These are phyloP conservation scores for Pristionchus arcanus DNA, from an alignment of 2,888 invertebrate genomes.

Conservation along the genomic window DNA sequence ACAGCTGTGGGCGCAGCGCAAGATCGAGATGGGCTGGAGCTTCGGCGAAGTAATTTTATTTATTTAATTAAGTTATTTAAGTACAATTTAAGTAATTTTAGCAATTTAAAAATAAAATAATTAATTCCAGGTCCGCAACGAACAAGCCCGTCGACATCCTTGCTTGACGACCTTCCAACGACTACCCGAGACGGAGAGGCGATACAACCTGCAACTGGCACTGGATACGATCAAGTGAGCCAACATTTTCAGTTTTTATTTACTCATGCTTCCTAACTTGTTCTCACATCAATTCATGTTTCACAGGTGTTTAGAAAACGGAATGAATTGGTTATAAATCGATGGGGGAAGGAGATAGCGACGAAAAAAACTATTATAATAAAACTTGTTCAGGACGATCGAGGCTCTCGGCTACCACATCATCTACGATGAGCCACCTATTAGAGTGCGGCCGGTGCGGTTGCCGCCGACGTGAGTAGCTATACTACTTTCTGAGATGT, in stretches of 20 bases:
- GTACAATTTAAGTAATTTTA: too few species aligned
- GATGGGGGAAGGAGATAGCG: too few species aligned
- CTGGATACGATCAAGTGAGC: slow-evolving; percentile 95
- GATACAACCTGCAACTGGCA: slow-evolving; percentile 96
- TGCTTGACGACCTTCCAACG: slow-evolving; percentile 96
- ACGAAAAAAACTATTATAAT: too few species aligned
- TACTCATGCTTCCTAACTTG: slow-evolving; percentile 22
- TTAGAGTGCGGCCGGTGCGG: slow-evolving; percentile 79
- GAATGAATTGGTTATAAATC: too few species aligned
- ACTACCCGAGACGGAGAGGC: slow-evolving; percentile 93
- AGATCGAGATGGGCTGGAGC: slow-evolving; percentile 98
- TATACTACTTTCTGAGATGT: too few species aligned
- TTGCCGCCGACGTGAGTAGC: slow-evolving; percentile 69
- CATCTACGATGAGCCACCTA: slow-evolving; percentile 84
- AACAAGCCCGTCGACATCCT: slow-evolving; percentile 92
- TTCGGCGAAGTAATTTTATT: slow-evolving; percentile 88
- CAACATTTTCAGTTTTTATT: too few species aligned
- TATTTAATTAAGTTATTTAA: slow-evolving; percentile 6
- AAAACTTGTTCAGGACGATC: slow-evolving; percentile 90
- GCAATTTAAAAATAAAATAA: background rate
- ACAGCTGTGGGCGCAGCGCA: slow-evolving; percentile 97
- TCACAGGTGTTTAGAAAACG: too few species aligned
- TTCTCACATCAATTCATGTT: background rate
- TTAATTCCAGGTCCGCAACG: slow-evolving; percentile 84
- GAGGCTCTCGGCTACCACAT: slow-evolving; percentile 97